A percentile compares a stretch with the other conserved stretches of the same genome.
phyloP scores from a whole-genome alignment of 2,797 vertebrate genomes.

The Sebastes taczanowskii region DNA sequence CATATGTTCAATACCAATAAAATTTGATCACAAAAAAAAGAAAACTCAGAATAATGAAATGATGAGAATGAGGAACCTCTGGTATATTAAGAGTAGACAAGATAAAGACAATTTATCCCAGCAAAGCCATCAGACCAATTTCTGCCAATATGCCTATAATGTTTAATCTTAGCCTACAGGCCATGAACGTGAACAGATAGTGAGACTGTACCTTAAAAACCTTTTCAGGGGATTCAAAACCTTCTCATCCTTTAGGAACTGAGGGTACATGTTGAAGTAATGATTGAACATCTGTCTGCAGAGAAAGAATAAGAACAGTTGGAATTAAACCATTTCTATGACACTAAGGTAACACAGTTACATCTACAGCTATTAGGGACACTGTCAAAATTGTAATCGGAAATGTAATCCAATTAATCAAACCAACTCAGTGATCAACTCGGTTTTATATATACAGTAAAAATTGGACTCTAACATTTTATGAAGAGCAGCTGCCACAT shows the following conservation, averaged over 20 bases:
- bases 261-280: constrained; percentile 89
- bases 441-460: no score
- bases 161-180: neutral
- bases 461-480: no score
- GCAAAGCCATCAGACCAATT: neutral
- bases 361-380: neutral
- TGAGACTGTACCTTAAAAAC: constrained; percentile 83
- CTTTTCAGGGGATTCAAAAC: constrained; percentile 80
- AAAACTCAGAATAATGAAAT: neutral
- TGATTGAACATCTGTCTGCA: constrained; percentile 89
- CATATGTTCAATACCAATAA: no score
- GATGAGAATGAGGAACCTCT: no score
- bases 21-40: no score
- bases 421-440: no score
- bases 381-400: neutral
- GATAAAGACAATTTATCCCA: no score
- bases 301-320: constrained; percentile 20
- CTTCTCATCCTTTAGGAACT: constrained; percentile 84
- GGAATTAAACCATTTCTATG: neutral
- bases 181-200: neutral
- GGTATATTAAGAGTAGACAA: no score
- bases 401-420: neutral
- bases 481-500: neutral
- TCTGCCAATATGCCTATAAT: neutral
- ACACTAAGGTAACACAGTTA: neutral